phyloP scores from a whole-genome alignment of 2,113 vertebrate genomes.

The Mus pahari region DNA sequence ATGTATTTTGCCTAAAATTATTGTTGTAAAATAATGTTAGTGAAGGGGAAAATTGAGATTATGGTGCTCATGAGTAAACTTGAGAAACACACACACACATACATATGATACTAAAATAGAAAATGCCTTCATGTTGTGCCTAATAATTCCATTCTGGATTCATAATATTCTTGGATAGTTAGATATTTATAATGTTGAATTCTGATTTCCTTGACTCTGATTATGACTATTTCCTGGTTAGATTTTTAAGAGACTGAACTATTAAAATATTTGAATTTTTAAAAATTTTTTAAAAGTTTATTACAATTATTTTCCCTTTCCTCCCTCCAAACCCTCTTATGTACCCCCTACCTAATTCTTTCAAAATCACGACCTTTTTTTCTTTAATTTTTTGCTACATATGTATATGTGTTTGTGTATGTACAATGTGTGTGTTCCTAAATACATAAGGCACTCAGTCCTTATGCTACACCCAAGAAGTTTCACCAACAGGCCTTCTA shows the following conservation, averaged over 20 bases:
- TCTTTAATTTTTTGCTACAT: background rate
- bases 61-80: background rate
- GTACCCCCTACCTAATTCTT: background rate
- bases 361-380: background rate
- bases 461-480: background rate
- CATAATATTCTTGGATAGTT: background rate
- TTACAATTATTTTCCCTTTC: background rate
- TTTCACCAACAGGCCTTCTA: background rate
- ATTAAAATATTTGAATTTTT: background rate
- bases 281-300: background rate
- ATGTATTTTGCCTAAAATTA: background rate
- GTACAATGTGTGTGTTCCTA: background rate
- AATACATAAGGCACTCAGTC: background rate
- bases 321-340: background rate
- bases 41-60: background rate
- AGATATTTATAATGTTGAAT: background rate
- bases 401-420: background rate
- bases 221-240: background rate
- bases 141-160: background rate
- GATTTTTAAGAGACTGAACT: background rate
- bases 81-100: background rate
- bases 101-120: background rate
- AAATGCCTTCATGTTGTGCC: background rate
- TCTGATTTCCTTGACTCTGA: background rate
- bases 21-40: background rate